Base-by-base conservation (phyloP, 2,888 invertebrate genomes). In the Hyalella azteca region DNA sequence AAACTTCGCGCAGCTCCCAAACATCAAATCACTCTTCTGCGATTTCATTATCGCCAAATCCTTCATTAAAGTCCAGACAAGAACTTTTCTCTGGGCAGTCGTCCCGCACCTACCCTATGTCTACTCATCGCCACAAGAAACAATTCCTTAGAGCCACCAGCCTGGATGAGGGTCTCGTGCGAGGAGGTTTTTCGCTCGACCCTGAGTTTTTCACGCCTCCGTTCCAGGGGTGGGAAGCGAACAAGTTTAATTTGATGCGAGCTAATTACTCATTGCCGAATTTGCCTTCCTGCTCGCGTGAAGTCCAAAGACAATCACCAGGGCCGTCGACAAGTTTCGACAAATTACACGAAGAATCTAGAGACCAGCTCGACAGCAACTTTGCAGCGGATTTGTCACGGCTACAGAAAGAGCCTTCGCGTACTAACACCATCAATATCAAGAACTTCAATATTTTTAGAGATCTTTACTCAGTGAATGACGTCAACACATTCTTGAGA, bases 391-490 rank as follows among this genome's bases (percentile, higher is more conserved):
- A n/a, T n/a, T n/a, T n/a, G n/a, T n/a, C n/a, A n/a, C n/a, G n/a
- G n/a, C n/a, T n/a, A n/a, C n/a, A n/a, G n/a, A n/a, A 36, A 66
- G 32, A 5, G 13, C 66, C 66, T 36, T 66, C 66, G 19, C 1
- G 19, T 15, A 66, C 36, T 11, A 66, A 66, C 36, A 66, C 32
- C 36, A 66, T 66, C 36, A 66, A 66, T 36, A 66, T 66, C 36
- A 66, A 66, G 36, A 66, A 66, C n/a, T 66, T 66, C 26, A 66
- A 66, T 29, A 66, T 66, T 19, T 66, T 66, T 29, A 66, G 36
- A 66, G 66, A 66, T 36, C 36, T 66, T 7, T 66, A 66, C 36
- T 66, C 66, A 7, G 36, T 66, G 19, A 4, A 36, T 11, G 66
- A 66, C n/a, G 66, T 66, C 13, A 66, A 66, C 66, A 66, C 32